phyloP scores from a whole-genome alignment of 2,797 vertebrate species.

The Tachyglossus aculeatus region DNA sequence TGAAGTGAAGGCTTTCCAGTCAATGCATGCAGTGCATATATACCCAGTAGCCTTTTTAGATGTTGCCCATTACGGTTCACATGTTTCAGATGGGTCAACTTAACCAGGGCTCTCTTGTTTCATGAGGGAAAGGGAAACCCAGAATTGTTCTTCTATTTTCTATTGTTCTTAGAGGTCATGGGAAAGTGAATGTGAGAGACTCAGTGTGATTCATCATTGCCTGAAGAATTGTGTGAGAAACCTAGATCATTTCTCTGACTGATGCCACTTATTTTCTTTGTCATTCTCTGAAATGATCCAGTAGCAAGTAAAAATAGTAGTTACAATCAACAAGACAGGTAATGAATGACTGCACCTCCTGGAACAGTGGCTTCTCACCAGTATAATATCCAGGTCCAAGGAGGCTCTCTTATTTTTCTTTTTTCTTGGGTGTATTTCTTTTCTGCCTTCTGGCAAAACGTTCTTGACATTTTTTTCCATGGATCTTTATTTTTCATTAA shows the following conservation, averaged over 20 bases:
- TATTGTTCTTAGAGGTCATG: conserved; percentile 35
- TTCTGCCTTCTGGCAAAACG: not conserved
- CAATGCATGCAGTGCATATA: no score
- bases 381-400: no score
- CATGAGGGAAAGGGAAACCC: conserved; percentile 27
- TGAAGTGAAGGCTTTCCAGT: no score
- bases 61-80: no score
- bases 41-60: no score
- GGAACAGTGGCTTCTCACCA: not conserved
- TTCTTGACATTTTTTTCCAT: not conserved
- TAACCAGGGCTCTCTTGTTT: conserved; percentile 33
- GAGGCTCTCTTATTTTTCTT: not conserved
- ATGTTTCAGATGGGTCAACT: conserved; percentile 34
- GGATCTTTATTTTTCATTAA: not conserved
- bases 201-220: conserved; percentile 27
- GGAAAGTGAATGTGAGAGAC: conserved; percentile 22
- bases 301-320: not conserved
- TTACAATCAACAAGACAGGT: not conserved
- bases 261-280: not conserved
- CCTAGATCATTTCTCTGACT: not conserved
- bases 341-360: not conserved
- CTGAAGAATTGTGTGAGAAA: not conserved
- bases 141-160: conserved; percentile 11
- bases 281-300: not conserved
- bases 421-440: no score